Conservation (phyloP, 1,140 invertebrate species). For the Nylanderia fulva region DNA sequence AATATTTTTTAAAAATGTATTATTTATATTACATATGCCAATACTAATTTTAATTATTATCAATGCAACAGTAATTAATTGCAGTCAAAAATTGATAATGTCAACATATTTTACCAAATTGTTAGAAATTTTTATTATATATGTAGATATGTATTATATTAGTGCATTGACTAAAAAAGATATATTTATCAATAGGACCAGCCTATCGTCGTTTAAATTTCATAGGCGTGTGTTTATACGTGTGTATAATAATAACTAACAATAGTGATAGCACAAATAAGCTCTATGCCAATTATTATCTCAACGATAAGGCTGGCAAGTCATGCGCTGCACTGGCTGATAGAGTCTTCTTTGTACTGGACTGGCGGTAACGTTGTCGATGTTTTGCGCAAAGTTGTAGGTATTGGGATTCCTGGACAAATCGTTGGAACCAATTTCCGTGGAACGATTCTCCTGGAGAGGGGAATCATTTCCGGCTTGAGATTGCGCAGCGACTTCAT, state of each 20-base stretch:
- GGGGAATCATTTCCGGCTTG: constrained; percentile 50
- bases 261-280: neutral
- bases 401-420: constrained; percentile 41
- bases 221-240: neutral
- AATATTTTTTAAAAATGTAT: too few relatives aligned
- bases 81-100: too few relatives aligned
- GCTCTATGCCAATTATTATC: constrained; percentile 55
- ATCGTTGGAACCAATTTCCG: constrained; percentile 18
- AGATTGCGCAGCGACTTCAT: constrained; percentile 68
- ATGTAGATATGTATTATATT: neutral
- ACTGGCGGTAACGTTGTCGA: constrained; percentile 48
- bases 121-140: too few relatives aligned
- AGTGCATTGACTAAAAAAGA: constrained; percentile 4
- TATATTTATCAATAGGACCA: constrained; percentile 57
- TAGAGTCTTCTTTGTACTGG: constrained; percentile 85
- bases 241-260: neutral
- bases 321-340: constrained; percentile 84
- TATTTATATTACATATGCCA: too few relatives aligned
- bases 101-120: too few relatives aligned
- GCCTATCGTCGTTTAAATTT: constrained; percentile 34
- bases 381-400: constrained; percentile 48
- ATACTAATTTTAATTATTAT: too few relatives aligned
- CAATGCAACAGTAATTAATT: too few relatives aligned
- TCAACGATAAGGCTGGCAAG: constrained; percentile 83
- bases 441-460: constrained; percentile 42